These are phyloP conservation scores for Elmis aenea DNA, from an alignment of 2,888 invertebrate genomes.

Conservation along the genomic window DNA sequence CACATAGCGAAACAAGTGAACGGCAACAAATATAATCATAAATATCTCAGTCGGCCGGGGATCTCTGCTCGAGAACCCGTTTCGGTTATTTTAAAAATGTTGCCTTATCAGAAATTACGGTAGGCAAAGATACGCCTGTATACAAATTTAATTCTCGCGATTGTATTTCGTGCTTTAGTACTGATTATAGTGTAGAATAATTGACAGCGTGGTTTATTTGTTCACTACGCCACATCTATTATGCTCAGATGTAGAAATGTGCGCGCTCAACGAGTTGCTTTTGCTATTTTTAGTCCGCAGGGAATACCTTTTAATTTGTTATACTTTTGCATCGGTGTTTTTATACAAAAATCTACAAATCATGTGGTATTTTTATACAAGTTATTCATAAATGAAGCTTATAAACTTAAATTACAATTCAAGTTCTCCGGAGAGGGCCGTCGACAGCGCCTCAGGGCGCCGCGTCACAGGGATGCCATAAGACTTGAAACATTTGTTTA, in stretches of 20 bases:
- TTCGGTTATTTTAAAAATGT: slow-evolving; percentile 41
- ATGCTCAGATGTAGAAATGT: background rate
- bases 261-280: no score
- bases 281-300: no score
- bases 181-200: slow-evolving; percentile 43
- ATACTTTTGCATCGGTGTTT: no score
- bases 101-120: slow-evolving; percentile 42
- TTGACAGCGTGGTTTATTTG: slow-evolving; percentile 37
- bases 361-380: no score
- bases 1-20: slow-evolving; percentile 43
- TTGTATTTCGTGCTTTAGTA: slow-evolving; percentile 38
- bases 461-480: no score
- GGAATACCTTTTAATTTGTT: no score
- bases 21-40: slow-evolving; percentile 45
- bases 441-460: no score
- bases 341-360: no score
- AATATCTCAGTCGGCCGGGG: slow-evolving; percentile 40
- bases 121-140: slow-evolving; percentile 39
- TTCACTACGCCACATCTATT: slow-evolving; percentile 15
- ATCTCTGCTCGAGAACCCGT: slow-evolving; percentile 38
- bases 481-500: no score
- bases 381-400: no score
- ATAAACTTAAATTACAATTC: no score
- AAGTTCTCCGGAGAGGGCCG: no score
- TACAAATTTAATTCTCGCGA: slow-evolving; percentile 41